phyloP scores from a whole-genome alignment of 2,888 invertebrate species.

The Pollenia griseotomentosa region DNA sequence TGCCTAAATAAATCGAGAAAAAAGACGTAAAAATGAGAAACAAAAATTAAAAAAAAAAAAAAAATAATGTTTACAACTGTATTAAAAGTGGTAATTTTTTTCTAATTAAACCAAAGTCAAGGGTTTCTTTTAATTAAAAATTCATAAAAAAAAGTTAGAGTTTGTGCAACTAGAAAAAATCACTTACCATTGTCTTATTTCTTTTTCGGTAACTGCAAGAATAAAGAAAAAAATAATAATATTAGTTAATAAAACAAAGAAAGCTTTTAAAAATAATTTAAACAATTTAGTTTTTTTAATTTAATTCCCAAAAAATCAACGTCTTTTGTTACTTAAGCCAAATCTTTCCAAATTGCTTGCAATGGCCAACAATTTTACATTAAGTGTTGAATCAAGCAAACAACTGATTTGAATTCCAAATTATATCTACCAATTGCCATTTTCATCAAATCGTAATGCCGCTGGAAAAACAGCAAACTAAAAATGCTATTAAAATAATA shows the following conservation, averaged over 20 bases:
- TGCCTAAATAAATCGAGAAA: constrained; percentile 87
- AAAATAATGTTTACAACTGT: background rate
- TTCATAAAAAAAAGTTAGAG: background rate
- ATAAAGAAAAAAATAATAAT: constrained; percentile 78
- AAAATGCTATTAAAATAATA: background rate
- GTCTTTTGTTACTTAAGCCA: background rate
- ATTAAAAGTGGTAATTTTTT: background rate
- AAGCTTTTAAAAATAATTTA: no score
- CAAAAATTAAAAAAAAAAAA: constrained; percentile 67
- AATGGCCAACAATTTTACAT: background rate
- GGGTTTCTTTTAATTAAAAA: background rate
- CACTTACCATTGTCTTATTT: constrained; percentile 94
- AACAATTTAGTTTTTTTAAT: no score
- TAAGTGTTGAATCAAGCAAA: constrained; percentile 17
- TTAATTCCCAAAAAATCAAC: background rate
- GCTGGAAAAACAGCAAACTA: background rate
- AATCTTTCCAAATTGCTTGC: background rate
- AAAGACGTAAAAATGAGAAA: constrained; percentile 52
- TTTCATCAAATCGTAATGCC: background rate
- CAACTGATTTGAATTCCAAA: constrained; percentile 12
- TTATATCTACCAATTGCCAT: background rate
- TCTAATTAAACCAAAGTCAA: background rate
- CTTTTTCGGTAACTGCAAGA: constrained; percentile 94
- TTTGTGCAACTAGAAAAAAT: background rate
- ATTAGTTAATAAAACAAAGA: constrained; percentile 2